These are phyloP conservation scores for Silvanus unidentatus DNA, from an alignment of 2,888 invertebrate genomes.

Conservation along the genomic window DNA sequence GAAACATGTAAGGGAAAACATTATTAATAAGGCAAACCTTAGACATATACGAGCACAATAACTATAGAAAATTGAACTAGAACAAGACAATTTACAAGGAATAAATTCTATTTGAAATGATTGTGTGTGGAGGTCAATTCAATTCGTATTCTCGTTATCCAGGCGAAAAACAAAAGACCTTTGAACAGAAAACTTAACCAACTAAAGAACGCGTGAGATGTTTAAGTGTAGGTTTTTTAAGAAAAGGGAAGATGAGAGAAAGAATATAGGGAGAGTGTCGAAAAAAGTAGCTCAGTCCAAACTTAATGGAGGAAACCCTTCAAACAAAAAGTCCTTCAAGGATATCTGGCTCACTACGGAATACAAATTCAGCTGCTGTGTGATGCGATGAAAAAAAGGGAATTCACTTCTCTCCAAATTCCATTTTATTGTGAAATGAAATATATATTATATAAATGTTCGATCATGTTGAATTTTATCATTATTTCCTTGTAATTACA, in stretches of 20 bases:
- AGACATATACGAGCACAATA: no score
- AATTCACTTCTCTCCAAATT: neutral
- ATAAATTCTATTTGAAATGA: neutral
- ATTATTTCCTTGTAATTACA: no score
- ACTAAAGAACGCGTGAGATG: constrained; percentile 38
- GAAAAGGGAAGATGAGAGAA: neutral
- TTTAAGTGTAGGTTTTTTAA: constrained; percentile 33
- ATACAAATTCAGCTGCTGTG: constrained; percentile 35
- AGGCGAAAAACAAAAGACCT: constrained; percentile 25
- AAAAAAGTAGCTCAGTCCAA: constrained; percentile 28
- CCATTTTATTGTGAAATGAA: no score
- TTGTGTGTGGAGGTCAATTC: constrained; percentile 15
- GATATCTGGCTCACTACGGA: constrained; percentile 32
- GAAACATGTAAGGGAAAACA: no score
- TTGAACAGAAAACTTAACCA: constrained; percentile 32
- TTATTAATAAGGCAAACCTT: no score
- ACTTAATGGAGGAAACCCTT: constrained; percentile 35
- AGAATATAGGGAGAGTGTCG: no score
- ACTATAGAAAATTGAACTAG: no score
- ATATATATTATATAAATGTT: no score
- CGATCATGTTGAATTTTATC: no score
- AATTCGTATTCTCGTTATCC: constrained; percentile 18
- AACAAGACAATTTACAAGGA: no score
- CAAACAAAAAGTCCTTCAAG: constrained; percentile 35
- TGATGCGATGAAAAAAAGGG: no score